Evolutionary conservation across 2,113 vertebrate genomes (phyloP).

Genomic region (Passer montanus): DNA sequence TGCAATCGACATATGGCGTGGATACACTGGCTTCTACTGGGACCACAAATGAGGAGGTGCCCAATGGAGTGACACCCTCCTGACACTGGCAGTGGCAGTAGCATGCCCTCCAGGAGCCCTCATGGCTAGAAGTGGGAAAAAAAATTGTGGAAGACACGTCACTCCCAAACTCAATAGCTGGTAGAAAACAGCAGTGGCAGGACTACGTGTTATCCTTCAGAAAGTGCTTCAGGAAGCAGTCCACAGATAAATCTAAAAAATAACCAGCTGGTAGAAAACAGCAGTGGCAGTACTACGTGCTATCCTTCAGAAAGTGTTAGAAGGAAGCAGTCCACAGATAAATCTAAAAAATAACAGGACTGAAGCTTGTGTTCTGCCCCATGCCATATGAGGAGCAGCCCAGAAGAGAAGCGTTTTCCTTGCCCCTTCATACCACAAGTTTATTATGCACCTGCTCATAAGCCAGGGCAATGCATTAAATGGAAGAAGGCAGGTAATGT

Average conservation of each 20-base stretch:
- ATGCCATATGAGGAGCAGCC: not conserved
- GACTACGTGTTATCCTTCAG: accelerated
- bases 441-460: not conserved
- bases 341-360: not conserved
- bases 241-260: not conserved
- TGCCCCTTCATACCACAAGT: not conserved
- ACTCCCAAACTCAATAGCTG: not conserved
- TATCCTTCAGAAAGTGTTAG: not conserved
- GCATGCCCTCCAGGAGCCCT: not conserved
- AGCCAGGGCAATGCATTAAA: not conserved
- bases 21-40: not conserved
- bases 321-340: not conserved
- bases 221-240: not conserved
- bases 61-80: not conserved
- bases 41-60: not conserved
- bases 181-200: not conserved
- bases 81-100: not conserved
- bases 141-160: accelerated
- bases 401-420: not conserved
- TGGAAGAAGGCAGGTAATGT: not conserved
- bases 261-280: not conserved
- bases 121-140: not conserved
- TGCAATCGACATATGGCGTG: accelerated
- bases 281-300: accelerated
- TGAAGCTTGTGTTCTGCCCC: not conserved